Evolutionary conservation across 2,113 vertebrate genomes (phyloP).

Genomic region (Turdus rufiventris): DNA sequence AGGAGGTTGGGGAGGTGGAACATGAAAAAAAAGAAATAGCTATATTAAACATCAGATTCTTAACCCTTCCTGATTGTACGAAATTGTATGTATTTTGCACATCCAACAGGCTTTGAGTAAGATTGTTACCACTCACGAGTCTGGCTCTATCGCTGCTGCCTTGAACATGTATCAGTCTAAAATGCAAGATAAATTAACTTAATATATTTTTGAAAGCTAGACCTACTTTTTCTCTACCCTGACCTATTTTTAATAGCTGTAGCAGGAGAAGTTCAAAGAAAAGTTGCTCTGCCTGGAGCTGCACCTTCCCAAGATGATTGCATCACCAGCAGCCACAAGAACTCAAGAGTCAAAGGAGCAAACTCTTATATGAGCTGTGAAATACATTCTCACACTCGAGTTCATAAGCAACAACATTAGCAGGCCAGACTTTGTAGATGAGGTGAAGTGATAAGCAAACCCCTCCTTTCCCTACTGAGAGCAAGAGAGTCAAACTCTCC

Average conservation of each 20-base stretch:
- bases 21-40: not conserved
- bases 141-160: not conserved
- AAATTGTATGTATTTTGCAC: not conserved
- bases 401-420: not conserved
- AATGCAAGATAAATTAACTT: not conserved
- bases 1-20: rapidly evolving
- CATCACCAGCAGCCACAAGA: slow-evolving; percentile 49
- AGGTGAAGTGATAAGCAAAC: slow-evolving; percentile 7
- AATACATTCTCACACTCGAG: slow-evolving; percentile 32
- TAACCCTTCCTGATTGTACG: not conserved
- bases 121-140: not conserved
- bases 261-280: slow-evolving; percentile 47
- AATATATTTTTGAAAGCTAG: slow-evolving; percentile 4
- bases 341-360: not conserved
- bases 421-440: not conserved
- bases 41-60: not conserved
- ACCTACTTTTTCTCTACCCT: slow-evolving; percentile 2
- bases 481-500: not conserved
- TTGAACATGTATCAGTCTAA: not conserved
- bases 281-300: slow-evolving; percentile 42
- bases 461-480: not conserved
- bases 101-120: not conserved
- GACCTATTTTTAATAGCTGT: slow-evolving; percentile 49
- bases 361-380: slow-evolving; percentile 1
- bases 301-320: slow-evolving; percentile 36